Evolutionary conservation across 2,113 vertebrate genomes (phyloP).

Genomic region (Callopanchax toddi): DNA sequence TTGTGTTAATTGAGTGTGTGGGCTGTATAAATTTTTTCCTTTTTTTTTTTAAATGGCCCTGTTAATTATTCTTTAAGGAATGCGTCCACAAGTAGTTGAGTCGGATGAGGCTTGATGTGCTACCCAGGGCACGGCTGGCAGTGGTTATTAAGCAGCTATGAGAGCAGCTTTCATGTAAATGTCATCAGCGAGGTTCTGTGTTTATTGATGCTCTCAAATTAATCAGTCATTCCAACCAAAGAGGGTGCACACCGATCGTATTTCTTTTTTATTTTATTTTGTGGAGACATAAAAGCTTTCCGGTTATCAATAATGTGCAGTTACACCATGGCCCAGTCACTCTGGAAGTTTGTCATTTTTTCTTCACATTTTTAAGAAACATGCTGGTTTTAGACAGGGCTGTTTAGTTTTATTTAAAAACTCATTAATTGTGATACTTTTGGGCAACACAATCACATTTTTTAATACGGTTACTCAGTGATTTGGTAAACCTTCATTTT

Average conservation of each 20-base stretch:
- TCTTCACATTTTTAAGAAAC: background rate
- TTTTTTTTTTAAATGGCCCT: constrained; percentile 76
- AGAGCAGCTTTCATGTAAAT: constrained; percentile 52
- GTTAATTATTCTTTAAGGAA: constrained; percentile 83
- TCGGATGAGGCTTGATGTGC: constrained; percentile 54
- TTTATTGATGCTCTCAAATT: constrained; percentile 51
- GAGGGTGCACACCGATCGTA: constrained; percentile 16
- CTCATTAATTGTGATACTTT: too few relatives aligned
- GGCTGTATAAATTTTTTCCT: constrained; percentile 68
- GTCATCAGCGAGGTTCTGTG: constrained; percentile 49
- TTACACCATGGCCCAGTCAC: background rate
- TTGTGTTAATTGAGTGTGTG: constrained; percentile 81
- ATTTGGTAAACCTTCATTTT: too few relatives aligned
- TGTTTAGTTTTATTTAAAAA: background rate
- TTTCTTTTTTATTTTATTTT: constrained; percentile 13
- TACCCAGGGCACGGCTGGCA: constrained; percentile 56
- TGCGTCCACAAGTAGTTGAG: constrained; percentile 52
- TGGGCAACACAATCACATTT: too few relatives aligned
- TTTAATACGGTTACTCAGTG: too few relatives aligned
- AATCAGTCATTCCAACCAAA: constrained; percentile 27
- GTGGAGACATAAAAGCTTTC: constrained; percentile 14
- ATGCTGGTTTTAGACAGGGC: background rate
- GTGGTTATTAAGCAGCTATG: constrained; percentile 44
- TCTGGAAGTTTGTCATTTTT: background rate
- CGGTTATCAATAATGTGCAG: constrained; percentile 11